These are phyloP conservation scores for Ochropacha duplaris DNA, from an alignment of 2,888 invertebrate species.

Conservation along the genomic window DNA sequence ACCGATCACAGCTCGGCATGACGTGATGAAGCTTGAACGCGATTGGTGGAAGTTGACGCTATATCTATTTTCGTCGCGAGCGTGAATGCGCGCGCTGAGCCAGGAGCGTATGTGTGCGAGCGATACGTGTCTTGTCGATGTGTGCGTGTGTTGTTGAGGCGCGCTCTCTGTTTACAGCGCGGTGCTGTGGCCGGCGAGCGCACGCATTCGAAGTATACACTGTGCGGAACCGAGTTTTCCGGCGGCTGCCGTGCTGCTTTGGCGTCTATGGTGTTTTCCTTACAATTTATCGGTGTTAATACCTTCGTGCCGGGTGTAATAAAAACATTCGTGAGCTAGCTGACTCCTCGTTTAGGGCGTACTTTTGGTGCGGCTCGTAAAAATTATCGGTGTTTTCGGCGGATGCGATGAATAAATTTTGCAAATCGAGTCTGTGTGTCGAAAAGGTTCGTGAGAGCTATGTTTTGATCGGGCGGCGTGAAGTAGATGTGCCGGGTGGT, in stretches of 20 bases:
- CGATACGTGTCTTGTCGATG: constrained; percentile 48
- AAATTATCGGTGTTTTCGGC: constrained; percentile 75
- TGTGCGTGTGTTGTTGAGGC: constrained; percentile 75
- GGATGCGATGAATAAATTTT: constrained; percentile 83
- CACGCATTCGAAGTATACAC: constrained; percentile 83
- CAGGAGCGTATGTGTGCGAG: constrained; percentile 45
- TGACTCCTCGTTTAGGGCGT: constrained; percentile 44
- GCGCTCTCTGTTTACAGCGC: constrained; percentile 81
- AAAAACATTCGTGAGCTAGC: constrained; percentile 53
- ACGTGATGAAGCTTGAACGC: constrained; percentile 53
- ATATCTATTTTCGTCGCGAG: constrained; percentile 70
- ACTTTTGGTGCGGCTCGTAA: constrained; percentile 71
- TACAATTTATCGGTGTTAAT: constrained; percentile 68
- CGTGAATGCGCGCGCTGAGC: constrained; percentile 58
- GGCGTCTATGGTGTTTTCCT: constrained; percentile 72
- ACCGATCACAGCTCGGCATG: constrained; percentile 58
- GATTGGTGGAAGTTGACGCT: constrained; percentile 69
- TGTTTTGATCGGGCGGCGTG: constrained; percentile 77
- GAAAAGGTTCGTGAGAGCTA: constrained; percentile 77
- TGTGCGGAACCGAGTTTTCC: constrained; percentile 71
- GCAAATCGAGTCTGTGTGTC: constrained; percentile 79
- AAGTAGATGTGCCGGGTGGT: constrained; percentile 72
- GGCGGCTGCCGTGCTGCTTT: constrained; percentile 61
- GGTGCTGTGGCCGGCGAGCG: constrained; percentile 82
- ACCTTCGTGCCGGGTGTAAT: constrained; percentile 53